These are phyloP conservation scores for Meganola albula DNA, from an alignment of 2,888 invertebrate genomes.

Conservation along the genomic window DNA sequence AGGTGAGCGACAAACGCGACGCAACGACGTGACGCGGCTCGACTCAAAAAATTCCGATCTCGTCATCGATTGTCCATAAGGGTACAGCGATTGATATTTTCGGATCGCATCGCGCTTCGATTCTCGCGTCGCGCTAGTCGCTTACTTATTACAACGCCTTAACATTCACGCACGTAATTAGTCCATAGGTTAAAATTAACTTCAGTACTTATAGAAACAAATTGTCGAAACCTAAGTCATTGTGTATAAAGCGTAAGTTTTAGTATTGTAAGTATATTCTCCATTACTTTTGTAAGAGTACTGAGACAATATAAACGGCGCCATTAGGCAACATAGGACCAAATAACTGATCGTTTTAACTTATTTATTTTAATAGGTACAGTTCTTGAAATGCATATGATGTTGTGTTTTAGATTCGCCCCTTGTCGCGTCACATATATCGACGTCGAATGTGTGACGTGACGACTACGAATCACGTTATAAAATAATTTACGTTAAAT, in stretches of 20 bases:
- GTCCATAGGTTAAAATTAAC: conserved; percentile 63
- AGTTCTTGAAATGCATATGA: conserved; percentile 27
- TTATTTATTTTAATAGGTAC: conserved; percentile 66
- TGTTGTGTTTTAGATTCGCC: conserved; percentile 34
- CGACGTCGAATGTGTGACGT: conserved; percentile 25
- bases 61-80: too few species aligned
- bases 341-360: conserved; percentile 58
- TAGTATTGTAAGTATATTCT: conserved; percentile 71
- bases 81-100: too few species aligned
- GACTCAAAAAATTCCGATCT: too few species aligned
- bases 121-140: too few species aligned
- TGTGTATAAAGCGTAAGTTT: conserved; percentile 75
- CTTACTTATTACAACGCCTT: too few species aligned
- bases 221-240: conserved; percentile 78
- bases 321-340: conserved; percentile 68
- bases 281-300: conserved; percentile 71
- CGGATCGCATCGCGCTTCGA: too few species aligned
- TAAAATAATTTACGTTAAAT: conserved; percentile 63
- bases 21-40: too few species aligned
- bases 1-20: too few species aligned
- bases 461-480: conserved; percentile 38
- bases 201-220: conserved; percentile 76
- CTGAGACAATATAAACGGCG: conserved; percentile 62
- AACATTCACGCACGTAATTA: conserved; percentile 67
- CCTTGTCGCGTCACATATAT: conserved; percentile 35